phyloP scores from a whole-genome alignment of 2,888 invertebrate genomes.

The Lymantria dispar region DNA sequence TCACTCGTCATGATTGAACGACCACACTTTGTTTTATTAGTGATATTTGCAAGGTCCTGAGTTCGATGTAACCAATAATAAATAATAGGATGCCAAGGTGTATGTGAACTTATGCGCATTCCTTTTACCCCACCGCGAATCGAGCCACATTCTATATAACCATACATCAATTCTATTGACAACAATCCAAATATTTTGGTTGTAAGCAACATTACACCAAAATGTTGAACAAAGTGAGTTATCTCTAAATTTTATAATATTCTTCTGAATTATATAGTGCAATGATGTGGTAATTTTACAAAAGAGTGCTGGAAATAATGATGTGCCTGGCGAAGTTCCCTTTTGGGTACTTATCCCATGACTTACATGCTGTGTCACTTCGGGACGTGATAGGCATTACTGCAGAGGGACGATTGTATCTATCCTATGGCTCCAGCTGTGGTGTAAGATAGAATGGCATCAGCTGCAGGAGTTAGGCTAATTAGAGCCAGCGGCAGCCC shows the following conservation, averaged over 20 bases:
- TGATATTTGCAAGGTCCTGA: background rate
- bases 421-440: no score
- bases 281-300: no score
- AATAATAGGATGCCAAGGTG: background rate
- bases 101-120: background rate
- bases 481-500: no score
- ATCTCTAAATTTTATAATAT: background rate
- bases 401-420: no score
- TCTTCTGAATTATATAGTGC: background rate
- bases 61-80: background rate
- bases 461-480: no score
- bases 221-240: slow-evolving; percentile 66
- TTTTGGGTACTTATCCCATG: no score
- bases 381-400: no score
- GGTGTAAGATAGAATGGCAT: no score
- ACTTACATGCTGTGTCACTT: no score
- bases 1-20: no score
- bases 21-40: background rate
- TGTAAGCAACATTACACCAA: slow-evolving; percentile 44
- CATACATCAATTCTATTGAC: slow-evolving; percentile 29
- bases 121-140: slow-evolving; percentile 28
- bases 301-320: no score
- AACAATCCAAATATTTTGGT: slow-evolving; percentile 44
- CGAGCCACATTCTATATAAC: slow-evolving; percentile 30
- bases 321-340: no score